Conservation (phyloP, 2,113 vertebrate species). For the Stegostoma tigrinum region DNA sequence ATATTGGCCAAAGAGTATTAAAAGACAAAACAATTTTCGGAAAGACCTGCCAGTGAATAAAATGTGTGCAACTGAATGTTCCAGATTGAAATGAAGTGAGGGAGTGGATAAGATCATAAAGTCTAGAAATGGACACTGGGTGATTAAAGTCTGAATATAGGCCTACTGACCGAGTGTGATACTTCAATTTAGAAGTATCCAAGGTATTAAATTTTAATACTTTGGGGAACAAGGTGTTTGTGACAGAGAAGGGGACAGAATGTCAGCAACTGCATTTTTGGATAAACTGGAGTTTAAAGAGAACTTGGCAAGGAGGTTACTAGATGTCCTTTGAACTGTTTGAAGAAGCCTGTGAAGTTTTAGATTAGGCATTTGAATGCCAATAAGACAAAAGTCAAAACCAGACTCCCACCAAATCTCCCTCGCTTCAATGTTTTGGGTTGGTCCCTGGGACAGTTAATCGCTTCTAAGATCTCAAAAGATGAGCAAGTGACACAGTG, state of each 20-base stretch:
- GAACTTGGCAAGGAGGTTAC: neutral
- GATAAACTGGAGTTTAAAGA: neutral
- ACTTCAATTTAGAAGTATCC: neutral
- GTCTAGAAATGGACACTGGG: neutral
- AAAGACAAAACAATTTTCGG: neutral
- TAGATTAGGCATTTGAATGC: too few species aligned
- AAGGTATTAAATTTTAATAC: neutral
- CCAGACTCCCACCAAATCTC: too few species aligned
- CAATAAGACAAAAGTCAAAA: too few species aligned
- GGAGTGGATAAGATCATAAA: neutral
- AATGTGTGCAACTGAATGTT: neutral
- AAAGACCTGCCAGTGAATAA: neutral
- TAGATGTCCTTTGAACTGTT: neutral
- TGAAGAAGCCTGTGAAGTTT: too few species aligned
- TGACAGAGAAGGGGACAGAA: neutral
- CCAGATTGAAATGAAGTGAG: neutral
- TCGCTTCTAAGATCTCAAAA: too few species aligned
- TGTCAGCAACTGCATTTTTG: neutral
- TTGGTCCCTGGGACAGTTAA: too few species aligned
- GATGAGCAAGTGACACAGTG: too few species aligned
- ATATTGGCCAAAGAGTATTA: neutral
- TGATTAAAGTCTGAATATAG: neutral
- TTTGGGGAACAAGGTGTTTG: neutral
- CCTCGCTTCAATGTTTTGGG: too few species aligned
- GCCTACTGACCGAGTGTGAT: neutral